Evolutionary conservation across 2,797 vertebrate genomes (phyloP).

Genomic region (Falco naumanni): DNA sequence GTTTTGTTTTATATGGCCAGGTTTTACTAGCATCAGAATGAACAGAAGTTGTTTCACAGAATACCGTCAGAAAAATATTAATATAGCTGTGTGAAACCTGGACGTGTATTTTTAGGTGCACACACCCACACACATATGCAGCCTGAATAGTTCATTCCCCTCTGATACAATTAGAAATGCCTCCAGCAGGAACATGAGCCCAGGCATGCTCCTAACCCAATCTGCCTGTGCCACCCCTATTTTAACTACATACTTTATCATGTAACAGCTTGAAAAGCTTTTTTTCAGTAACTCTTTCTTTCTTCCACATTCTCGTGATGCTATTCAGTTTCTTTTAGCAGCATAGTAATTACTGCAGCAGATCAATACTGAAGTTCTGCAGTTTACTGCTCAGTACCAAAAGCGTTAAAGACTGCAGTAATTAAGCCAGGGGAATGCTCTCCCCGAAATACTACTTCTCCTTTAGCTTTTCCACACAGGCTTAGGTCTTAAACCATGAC

Average conservation of each 20-base stretch:
- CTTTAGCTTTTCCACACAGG: not conserved
- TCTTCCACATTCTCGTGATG: not conserved
- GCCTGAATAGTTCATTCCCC: not conserved
- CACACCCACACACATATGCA: constrained; percentile 9
- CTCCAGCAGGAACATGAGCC: constrained; percentile 13
- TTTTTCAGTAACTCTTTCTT: not conserved
- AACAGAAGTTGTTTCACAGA: constrained; percentile 17
- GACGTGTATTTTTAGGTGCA: constrained; percentile 49
- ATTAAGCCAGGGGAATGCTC: not conserved
- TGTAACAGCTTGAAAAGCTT: not conserved
- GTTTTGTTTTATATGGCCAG: not conserved
- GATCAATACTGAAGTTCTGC: not conserved
- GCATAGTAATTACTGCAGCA: not conserved
- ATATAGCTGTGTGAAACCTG: constrained; percentile 25
- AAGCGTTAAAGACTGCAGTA: not conserved
- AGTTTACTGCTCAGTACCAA: not conserved
- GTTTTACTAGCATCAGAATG: constrained; percentile 11
- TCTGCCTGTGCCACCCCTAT: not conserved
- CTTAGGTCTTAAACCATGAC: not conserved
- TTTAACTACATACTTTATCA: not conserved
- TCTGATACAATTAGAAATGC: not conserved
- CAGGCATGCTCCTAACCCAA: constrained; percentile 3
- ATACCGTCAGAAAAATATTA: not conserved
- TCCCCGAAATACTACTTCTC: not conserved
- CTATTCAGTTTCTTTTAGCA: not conserved